These are phyloP conservation scores for Opisthograptis luteolata DNA, from an alignment of 2,888 invertebrate genomes.

Conservation along the genomic window DNA sequence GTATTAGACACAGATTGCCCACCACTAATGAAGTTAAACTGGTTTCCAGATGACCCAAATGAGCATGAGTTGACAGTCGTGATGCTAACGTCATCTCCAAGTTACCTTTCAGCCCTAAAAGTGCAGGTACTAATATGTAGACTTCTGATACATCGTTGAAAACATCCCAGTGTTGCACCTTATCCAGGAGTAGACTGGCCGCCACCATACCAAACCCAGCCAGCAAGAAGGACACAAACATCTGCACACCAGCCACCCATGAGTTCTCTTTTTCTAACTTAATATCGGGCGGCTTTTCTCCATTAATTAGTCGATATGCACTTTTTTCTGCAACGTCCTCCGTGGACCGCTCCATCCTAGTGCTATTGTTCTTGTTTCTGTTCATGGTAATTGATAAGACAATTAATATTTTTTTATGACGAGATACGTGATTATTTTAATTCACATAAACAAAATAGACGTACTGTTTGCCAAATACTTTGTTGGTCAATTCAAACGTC, in stretches of 20 bases:
- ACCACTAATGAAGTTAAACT: slow-evolving; percentile 84
- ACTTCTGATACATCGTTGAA: slow-evolving; percentile 93
- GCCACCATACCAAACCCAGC: slow-evolving; percentile 97
- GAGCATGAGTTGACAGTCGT: slow-evolving; percentile 95
- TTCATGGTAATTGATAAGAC: slow-evolving; percentile 58
- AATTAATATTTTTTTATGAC: slow-evolving; percentile 7
- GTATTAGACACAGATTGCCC: slow-evolving; percentile 88
- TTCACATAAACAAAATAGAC: slow-evolving; percentile 17
- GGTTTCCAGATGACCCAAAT: slow-evolving; percentile 92
- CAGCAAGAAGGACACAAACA: slow-evolving; percentile 92
- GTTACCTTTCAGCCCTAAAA: slow-evolving; percentile 96
- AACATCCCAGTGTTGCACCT: slow-evolving; percentile 95
- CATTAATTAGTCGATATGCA: slow-evolving; percentile 63
- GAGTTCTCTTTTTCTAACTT: slow-evolving; percentile 81
- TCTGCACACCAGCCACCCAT: slow-evolving; percentile 90
- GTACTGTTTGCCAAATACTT: slow-evolving; percentile 4
- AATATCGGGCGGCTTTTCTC: slow-evolving; percentile 71
- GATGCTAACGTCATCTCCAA: slow-evolving; percentile 98
- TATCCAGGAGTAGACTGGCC: slow-evolving; percentile 92
- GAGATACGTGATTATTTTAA: slow-evolving; percentile 6
- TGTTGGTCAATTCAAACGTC: neutral
- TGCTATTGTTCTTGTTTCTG: slow-evolving; percentile 72
- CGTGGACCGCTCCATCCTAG: slow-evolving; percentile 62
- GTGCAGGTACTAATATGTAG: slow-evolving; percentile 94
- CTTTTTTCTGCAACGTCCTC: slow-evolving; percentile 56